Base-by-base conservation (phyloP, 2,113 vertebrate genomes). In the Oostethus manadensis region DNA sequence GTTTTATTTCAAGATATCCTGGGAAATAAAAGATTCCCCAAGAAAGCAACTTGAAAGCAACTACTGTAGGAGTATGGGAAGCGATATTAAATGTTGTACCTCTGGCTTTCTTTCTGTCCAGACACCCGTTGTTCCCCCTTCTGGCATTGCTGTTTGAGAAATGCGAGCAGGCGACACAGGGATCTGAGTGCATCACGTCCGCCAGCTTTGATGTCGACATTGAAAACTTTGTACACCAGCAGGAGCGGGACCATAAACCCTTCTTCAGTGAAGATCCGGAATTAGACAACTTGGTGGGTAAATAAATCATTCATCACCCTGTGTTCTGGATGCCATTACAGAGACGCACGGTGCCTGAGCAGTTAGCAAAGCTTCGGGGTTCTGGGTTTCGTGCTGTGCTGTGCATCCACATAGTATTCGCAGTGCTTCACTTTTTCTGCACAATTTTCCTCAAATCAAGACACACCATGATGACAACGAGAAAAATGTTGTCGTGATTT, bases 181-280 rank as follows among this genome's bases (percentile, higher is more conserved):
- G 97, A 67, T 98, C 97, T 0, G 97, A 99, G 86, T 98, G 97
- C 93, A 98, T 99, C 89, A 99, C 97, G 20, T 99, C 97, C 0
- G 97, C 97, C 90, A 98, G 97, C 90, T 98, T 99, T 16, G 96
- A 98, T 6, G 97, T 98, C 0, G 97, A 99, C 88, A 99, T 99
- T 0, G 96, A 99, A 84, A 98, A 97, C 88, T 98, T 98, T 10
- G 96, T 99, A 71, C 96, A 97, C 87, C 96, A 98, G 88, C 97
- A 99, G 83, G 96, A 98, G 61, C 93, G 96, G 81, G 95, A 98
- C 20, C 95, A 96, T 89, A 99, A 99, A 50, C 95, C 96, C 51
- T 98, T 99, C 89, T 99, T 99, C 92, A 99, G 96, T 0, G 96
- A 98, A 80, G 96, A 99, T 70, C 95, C 95, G 0, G 96, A 99